These are phyloP conservation scores for Eudyptes chrysolophus DNA, from an alignment of 2,113 vertebrate species.

Conservation along the genomic window DNA sequence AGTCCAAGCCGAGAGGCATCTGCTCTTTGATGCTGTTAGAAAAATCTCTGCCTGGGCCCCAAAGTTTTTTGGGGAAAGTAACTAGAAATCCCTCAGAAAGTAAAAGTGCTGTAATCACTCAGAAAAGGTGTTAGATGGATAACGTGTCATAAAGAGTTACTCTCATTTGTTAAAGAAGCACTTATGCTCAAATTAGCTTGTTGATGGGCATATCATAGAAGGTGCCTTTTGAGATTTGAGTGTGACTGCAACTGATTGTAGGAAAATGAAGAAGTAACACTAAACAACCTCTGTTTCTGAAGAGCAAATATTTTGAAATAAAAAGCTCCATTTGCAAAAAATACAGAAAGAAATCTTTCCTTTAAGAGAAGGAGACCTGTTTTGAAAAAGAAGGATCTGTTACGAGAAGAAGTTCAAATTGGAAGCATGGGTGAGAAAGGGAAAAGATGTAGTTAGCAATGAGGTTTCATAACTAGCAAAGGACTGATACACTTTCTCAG, in stretches of 20 bases:
- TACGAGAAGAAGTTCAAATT: neutral
- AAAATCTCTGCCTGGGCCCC: neutral
- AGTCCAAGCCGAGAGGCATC: neutral
- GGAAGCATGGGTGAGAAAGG: neutral
- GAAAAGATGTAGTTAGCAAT: neutral
- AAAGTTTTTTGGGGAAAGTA: neutral
- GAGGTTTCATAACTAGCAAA: neutral
- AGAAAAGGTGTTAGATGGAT: neutral
- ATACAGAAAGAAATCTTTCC: neutral
- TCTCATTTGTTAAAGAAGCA: slow-evolving; percentile 20
- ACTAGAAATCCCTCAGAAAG: neutral
- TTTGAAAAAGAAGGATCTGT: neutral
- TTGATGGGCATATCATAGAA: neutral
- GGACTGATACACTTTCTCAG: neutral
- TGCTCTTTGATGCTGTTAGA: neutral
- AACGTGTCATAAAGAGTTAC: neutral
- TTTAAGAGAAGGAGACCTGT: neutral
- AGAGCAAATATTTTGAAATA: neutral
- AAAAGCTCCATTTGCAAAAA: neutral
- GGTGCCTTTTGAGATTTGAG: slow-evolving; percentile 22
- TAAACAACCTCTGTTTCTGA: neutral
- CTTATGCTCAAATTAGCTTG: slow-evolving; percentile 6
- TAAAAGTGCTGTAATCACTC: neutral
- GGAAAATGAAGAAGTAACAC: neutral
- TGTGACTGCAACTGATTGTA: neutral